Conservation (phyloP, 2,888 invertebrate genomes). For the Noctua janthina region DNA sequence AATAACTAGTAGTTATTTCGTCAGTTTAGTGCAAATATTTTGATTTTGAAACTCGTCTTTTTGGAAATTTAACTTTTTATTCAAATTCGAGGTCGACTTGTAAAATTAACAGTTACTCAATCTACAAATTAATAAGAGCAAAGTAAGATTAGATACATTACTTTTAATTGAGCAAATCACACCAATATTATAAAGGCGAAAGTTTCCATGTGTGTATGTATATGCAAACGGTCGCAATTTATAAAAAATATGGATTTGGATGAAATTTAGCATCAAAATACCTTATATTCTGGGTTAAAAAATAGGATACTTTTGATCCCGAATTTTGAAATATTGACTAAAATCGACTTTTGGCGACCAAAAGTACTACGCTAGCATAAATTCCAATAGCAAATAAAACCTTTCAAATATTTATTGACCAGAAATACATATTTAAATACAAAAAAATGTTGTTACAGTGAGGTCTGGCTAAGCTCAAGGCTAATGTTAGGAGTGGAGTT, state of each 20-base stretch:
- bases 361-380: too few relatives aligned
- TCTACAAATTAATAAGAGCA: neutral
- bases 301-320: too few relatives aligned
- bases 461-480: neutral
- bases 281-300: too few relatives aligned
- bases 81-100: neutral
- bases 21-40: conserved; percentile 14
- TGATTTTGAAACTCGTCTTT: neutral
- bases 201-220: too few relatives aligned
- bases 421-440: neutral
- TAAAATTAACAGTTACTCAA: neutral
- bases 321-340: too few relatives aligned
- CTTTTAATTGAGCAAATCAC: neutral
- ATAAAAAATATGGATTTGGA: too few relatives aligned
- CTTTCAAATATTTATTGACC: too few relatives aligned
- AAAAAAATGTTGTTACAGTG: neutral
- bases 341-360: too few relatives aligned
- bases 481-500: neutral
- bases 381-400: neutral
- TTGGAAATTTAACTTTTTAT: neutral
- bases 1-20: conserved; percentile 12
- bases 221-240: too few relatives aligned
- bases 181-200: too few relatives aligned
- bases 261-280: too few relatives aligned
- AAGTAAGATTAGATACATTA: neutral